Base-by-base conservation (phyloP, 2,113 vertebrate genomes). In the Pycnonotus jocosus region DNA sequence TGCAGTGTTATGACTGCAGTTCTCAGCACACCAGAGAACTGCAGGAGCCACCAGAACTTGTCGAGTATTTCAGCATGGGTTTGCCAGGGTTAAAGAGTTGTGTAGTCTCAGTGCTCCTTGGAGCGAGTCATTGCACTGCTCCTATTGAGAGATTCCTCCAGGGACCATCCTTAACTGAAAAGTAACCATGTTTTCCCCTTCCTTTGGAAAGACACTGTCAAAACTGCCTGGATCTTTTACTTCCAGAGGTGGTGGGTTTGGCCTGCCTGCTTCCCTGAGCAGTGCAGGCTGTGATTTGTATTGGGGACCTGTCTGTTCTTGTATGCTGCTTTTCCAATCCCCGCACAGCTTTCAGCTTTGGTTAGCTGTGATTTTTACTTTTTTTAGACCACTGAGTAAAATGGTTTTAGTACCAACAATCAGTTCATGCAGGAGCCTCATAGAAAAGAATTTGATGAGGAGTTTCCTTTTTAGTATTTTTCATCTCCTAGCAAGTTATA, bases 111-210 rank as follows among this genome's bases (percentile, higher is more conserved):
- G 11, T 18, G 10, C n/a, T 76, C 54, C 58, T 65, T 57, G 80
- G 71, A 92, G 80, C 6, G 2, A 50, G 47, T 35, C 40, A 48
- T 14, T 44, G 53, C 16, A 5, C 57, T 72, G 82, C n/a, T 81
- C 5, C 40, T 81, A 0, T 61, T 0, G 0, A 33, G 35, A 3
- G 24, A 78, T 74, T 94, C 78, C 65, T 71, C 3, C 20, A 0
- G 53, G 81, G 73, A 54, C 12, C 3, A 1, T 72, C 45, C 64
- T 45, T 45, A 72, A 54, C 22, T 54, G 73, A 28, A 65, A 42
- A 47, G 77, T 17, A 64, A 20, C 56, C 19, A 0, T 10, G 35
- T 79, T 91, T 81, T 35, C 65, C 70, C 7, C 57, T 57, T 57
- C 25, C 31, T 84, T 62, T 77, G 73, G 78, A 79, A 93, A 87